Evolutionary conservation across 2,113 vertebrate species (phyloP), one percentile per base, ranked within the genome.

Genomic region (Otocyon megalotis): DNA sequence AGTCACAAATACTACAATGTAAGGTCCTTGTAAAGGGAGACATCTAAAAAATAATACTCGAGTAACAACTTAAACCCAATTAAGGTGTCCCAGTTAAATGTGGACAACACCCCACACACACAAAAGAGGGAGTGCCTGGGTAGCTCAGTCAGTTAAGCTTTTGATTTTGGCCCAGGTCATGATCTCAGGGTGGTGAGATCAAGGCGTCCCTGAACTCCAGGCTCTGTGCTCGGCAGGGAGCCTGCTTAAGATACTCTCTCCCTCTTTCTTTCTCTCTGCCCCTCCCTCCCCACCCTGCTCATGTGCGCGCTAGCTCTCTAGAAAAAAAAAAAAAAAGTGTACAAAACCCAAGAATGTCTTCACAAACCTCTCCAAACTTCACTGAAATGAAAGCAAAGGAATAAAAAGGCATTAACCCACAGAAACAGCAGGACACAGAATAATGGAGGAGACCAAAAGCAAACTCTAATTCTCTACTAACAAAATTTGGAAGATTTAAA

Each of bases 41-140:
- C 56, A 96, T 32, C 58, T 92, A 88, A 48, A 96, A 93, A 94
- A 32, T 37, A 82, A 77, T 17, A 63, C 7, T 90, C 24, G 43
- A 65, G n/a, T 93, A 69, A 94, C 8, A 20, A 83, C 26, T 89
- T 88, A 86, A 96, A 90, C 30, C 37, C 72, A 95, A 90, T 82
- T 37, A 89, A 83, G 43, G 8, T 50, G 95, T 22, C 56, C 48
- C 15, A 53, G 72, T 48, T 82, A 82, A 86, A 53, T 81, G 53
- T 30, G 28, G 63, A 62, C 76, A 62, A 8, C 65, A 7, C 32
- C 8, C 17, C 32, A 2, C 54, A 54, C 13, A 13, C 54, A 13
- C 54, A 69, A 69, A 69, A n/a, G 8, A 9, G 67, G 67, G 17
- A 3, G 67, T 1, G 8, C 32, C 60, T 63, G 24, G 62, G 26